Conservation (phyloP, 2,888 invertebrate genomes). For the Archaeoteleia sp. region DNA sequence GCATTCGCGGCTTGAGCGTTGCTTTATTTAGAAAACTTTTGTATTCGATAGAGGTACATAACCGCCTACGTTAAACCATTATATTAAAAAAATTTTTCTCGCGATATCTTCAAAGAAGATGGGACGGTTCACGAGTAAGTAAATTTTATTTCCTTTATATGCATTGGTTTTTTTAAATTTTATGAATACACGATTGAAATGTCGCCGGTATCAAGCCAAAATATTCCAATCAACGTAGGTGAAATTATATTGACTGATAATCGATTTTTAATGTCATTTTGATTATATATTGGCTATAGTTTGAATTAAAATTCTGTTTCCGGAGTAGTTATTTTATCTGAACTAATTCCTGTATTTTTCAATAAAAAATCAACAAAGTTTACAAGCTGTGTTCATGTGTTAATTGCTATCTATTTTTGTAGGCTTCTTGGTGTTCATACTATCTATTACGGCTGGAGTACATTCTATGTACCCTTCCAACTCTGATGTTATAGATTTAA, state of each 20-base stretch:
- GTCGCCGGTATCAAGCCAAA: conserved; percentile 22
- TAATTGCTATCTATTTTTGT: conserved; percentile 13
- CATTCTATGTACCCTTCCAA: conserved; percentile 81
- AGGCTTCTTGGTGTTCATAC: conserved; percentile 64
- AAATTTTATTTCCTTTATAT: background rate
- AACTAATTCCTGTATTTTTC: no score
- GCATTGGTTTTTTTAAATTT: conserved; percentile 10
- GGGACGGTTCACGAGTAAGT: conserved; percentile 30
- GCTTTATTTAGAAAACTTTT: conserved; percentile 43
- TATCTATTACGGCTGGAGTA: conserved; percentile 59
- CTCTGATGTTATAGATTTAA: conserved; percentile 89
- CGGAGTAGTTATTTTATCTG: no score
- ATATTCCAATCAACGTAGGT: background rate
- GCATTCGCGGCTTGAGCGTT: no score
- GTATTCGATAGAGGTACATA: conserved; percentile 15
- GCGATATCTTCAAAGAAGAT: conserved; percentile 24
- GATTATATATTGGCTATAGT: no score
- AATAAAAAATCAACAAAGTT: no score
- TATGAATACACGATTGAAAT: conserved; percentile 24
- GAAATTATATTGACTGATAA: no score
- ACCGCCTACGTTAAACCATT: conserved; percentile 17
- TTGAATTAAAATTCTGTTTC: background rate
- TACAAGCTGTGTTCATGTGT: no score
- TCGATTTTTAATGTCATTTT: conserved; percentile 7
- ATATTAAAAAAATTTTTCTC: background rate